Conservation (phyloP, 2,113 vertebrate species). For the Ammodytes marinus region DNA sequence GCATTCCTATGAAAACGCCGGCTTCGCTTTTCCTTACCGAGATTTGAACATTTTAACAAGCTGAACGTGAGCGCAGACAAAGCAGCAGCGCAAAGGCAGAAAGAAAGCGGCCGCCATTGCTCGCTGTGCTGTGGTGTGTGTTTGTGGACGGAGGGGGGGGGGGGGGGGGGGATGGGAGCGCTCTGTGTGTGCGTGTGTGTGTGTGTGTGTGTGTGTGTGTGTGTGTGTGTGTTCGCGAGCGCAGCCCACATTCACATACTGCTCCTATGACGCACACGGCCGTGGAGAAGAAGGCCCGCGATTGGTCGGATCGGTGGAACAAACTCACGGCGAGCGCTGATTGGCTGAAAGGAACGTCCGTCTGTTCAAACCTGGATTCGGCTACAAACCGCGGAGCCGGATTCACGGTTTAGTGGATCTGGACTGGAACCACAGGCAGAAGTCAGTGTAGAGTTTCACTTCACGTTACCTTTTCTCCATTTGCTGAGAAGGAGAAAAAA, state of each 20-base stretch:
- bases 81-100: constrained; percentile 55
- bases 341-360: constrained; percentile 75
- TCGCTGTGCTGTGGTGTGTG: neutral
- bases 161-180: constrained; percentile 69
- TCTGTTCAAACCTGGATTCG: constrained; percentile 69
- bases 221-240: constrained; percentile 18
- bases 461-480: constrained; percentile 19
- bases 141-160: constrained; percentile 48
- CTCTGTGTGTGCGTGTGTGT: constrained; percentile 36
- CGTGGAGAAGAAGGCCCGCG: neutral
- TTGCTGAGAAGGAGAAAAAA: neutral
- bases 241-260: constrained; percentile 79
- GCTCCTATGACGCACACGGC: constrained; percentile 77
- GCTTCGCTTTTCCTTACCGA: constrained; percentile 67
- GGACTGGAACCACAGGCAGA: constrained; percentile 18
- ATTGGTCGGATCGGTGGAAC: constrained; percentile 83
- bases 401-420: neutral
- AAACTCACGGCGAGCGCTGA: constrained; percentile 83
- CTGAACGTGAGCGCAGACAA: constrained; percentile 68
- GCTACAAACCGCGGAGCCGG: constrained; percentile 67
- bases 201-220: no score
- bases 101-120: constrained; percentile 67
- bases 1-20: constrained; percentile 62
- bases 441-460: constrained; percentile 37
- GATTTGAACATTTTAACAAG: constrained; percentile 60